Conservation (phyloP, 2,113 vertebrate species). For the Zeus faber region DNA sequence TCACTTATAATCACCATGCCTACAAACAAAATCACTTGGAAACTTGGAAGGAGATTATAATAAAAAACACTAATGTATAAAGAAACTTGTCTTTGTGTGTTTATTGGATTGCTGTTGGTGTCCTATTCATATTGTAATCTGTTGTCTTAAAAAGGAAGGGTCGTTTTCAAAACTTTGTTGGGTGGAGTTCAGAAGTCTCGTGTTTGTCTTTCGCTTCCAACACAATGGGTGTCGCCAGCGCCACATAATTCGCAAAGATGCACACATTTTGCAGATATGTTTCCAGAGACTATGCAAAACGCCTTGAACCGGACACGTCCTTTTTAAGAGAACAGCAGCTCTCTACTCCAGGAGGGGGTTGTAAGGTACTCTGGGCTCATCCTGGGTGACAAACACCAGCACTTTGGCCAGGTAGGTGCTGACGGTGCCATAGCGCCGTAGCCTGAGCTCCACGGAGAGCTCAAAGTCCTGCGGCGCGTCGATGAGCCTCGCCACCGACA, state of each 20-base stretch:
- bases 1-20: constrained; percentile 8
- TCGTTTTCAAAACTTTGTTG: too few species aligned
- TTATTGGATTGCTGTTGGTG: too few species aligned
- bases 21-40: not conserved
- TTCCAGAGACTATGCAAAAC: too few species aligned
- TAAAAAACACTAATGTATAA: not conserved
- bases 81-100: too few species aligned
- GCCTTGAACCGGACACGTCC: constrained; percentile 25
- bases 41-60: not conserved
- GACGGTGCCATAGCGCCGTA: constrained; percentile 80
- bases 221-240: too few species aligned
- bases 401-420: constrained; percentile 89
- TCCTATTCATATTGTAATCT: too few species aligned
- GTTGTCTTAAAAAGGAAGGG: constrained; percentile 21
- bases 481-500: constrained; percentile 84
- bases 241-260: not conserved
- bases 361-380: constrained; percentile 78
- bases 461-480: constrained; percentile 85
- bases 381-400: constrained; percentile 87
- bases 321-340: constrained; percentile 3
- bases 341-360: constrained; percentile 47
- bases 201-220: too few species aligned
- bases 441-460: constrained; percentile 87
- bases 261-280: too few species aligned
- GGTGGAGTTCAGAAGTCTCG: too few species aligned